These are phyloP conservation scores for Hyla sarda DNA, from an alignment of 2,113 vertebrate genomes.

Conservation along the genomic window DNA sequence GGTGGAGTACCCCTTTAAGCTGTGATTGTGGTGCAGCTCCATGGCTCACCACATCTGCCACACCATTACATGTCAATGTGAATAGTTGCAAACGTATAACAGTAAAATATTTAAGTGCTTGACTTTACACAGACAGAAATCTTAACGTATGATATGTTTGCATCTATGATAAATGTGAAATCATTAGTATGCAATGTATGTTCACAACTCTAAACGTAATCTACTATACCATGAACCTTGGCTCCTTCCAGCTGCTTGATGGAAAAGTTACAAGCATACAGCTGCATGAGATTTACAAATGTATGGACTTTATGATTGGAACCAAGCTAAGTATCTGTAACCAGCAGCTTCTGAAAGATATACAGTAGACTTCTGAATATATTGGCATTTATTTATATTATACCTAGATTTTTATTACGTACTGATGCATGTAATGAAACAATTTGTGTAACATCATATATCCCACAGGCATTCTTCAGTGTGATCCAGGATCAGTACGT, in stretches of 20 bases:
- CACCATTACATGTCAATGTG: too few relatives aligned
- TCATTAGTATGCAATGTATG: conserved; percentile 6
- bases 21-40: too few relatives aligned
- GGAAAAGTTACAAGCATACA: background rate
- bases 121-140: too few relatives aligned
- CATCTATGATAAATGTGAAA: background rate
- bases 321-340: background rate
- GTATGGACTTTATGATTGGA: background rate
- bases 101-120: too few relatives aligned
- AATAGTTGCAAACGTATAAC: too few relatives aligned
- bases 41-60: too few relatives aligned
- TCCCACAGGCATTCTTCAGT: conserved; percentile 78
- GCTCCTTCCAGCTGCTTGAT: background rate
- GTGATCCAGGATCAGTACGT: conserved; percentile 75
- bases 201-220: background rate
- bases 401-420: background rate
- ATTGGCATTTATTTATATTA: background rate
- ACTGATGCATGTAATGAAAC: background rate
- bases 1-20: too few relatives aligned
- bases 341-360: background rate
- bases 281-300: conserved; percentile 19
- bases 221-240: background rate
- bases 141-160: background rate
- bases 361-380: background rate
- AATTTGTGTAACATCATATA: background rate